Base-by-base conservation (phyloP, 1,140 invertebrate genomes). In the Thaumetopoea pityocampa region DNA sequence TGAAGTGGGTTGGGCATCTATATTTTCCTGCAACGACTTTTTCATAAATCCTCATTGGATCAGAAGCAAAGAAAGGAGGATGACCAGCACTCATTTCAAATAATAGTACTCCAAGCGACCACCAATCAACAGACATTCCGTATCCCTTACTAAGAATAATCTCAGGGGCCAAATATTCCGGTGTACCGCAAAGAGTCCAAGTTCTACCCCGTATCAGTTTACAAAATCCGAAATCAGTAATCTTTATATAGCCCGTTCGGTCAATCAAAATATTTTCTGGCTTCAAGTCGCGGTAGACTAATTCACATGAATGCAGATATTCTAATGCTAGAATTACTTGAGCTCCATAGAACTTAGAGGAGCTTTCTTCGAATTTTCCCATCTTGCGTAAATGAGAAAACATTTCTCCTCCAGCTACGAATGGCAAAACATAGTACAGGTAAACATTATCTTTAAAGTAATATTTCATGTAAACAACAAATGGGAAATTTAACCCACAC, bases 251-350 rank as follows among this genome's bases (percentile, higher is more conserved):
- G 2, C 98, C 97, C 22, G 88, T 88, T 48, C 86, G 85, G 69
- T 98, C 94, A 40, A 99, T 92, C 28, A 99, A 87, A 51, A 99
- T 92, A 85, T 99, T 99, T 86, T 99, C 98, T 2, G 97, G 98
- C 79, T 99, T 99, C 29, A 99, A 86, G 87, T 99, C 96, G 24
- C 97, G 88, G 72, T 98, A 98, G 28, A 98, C 89, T 36, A 99
- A 83, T 70, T 94, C 92, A 67, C 97, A 90, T 56, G 92, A 89
- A 70, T 99, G 98, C 17, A 99, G 86, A 85, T 99, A 99, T 80
- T 99, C 97, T 41, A 99, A 88, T 1, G 93, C 95, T 42, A 98
- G 83, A 20, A 94, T 87, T 9, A 98, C 94, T 89, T 99, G 96
- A 26, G 94, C 93, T 1, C 92, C 94, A 79, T 98, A 99, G 87